phyloP scores from a whole-genome alignment of 2,888 invertebrate genomes.

The Machimus rusticus region DNA sequence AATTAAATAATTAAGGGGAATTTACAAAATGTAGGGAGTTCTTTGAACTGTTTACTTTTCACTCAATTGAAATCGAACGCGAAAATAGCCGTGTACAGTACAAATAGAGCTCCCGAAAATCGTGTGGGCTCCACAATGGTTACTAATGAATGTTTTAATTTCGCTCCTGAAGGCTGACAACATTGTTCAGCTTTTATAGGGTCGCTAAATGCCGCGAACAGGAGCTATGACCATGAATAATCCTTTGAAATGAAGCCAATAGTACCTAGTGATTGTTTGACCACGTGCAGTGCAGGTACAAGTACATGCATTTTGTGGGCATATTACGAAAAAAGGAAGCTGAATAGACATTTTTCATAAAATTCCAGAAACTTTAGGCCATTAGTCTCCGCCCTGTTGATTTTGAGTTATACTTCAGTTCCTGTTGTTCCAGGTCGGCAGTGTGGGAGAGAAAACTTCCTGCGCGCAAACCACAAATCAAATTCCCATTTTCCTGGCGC shows the following conservation, averaged over 20 bases:
- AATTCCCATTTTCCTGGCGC: not conserved
- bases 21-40: not conserved
- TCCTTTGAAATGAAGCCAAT: not conserved
- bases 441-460: not conserved
- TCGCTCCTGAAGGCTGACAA: not conserved
- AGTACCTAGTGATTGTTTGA: not conserved
- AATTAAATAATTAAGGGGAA: not conserved
- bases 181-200: not conserved
- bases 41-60: not conserved
- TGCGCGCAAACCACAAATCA: conserved; percentile 20
- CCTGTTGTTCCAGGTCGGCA: not conserved
- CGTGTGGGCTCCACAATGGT: not conserved
- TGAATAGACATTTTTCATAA: not conserved
- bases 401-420: not conserved
- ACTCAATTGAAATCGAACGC: not conserved
- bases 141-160: not conserved
- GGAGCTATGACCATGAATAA: not conserved
- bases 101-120: not conserved
- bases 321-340: not conserved
- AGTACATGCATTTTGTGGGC: not conserved
- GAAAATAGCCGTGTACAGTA: not conserved
- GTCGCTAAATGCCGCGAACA: no score
- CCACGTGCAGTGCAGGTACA: not conserved
- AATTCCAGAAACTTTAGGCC: not conserved
- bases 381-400: not conserved